These are phyloP conservation scores for Cacoxenus indagator DNA, from an alignment of 2,888 invertebrate genomes.

Conservation along the genomic window DNA sequence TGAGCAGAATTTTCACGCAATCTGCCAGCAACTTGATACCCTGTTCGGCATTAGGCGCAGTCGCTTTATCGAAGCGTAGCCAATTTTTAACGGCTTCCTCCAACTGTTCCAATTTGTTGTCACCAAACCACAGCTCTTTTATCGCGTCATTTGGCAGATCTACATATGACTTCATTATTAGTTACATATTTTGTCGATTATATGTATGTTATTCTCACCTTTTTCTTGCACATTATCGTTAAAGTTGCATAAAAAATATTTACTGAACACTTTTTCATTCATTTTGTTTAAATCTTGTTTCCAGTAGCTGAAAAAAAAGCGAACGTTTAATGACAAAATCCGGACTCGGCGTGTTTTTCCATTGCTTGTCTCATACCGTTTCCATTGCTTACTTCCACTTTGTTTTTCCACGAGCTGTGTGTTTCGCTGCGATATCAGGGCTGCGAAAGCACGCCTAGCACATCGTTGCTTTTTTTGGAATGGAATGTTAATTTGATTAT, in stretches of 20 bases:
- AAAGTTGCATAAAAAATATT: conserved; percentile 63
- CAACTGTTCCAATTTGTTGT: conserved; percentile 42
- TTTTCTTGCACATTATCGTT: conserved; percentile 47
- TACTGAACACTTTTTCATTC: conserved; percentile 35
- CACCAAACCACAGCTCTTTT: conserved; percentile 50
- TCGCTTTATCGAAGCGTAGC: conserved; percentile 26
- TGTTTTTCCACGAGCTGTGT: too few relatives aligned
- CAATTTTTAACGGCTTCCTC: conserved; percentile 45
- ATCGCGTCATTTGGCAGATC: conserved; percentile 51
- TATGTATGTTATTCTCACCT: conserved; percentile 35
- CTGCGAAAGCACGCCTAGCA: too few relatives aligned
- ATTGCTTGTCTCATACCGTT: not conserved
- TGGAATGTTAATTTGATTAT: too few relatives aligned
- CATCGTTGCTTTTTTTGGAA: too few relatives aligned
- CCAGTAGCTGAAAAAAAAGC: not conserved
- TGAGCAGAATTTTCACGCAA: conserved; percentile 78
- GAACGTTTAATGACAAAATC: not conserved
- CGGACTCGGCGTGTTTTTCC: too few relatives aligned
- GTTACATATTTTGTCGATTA: not conserved
- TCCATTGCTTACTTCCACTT: not conserved
- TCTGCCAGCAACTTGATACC: conserved; percentile 51
- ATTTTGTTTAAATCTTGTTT: conserved; percentile 1
- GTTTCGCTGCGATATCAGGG: too few relatives aligned
- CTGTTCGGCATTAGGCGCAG: conserved; percentile 10
- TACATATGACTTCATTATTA: conserved; percentile 25